Percentiles rank a stretch among this genome's conserved stretches.
Evolutionary conservation across 1,140 invertebrate species (phyloP).

Genomic region (Brachionus sp.): DNA sequence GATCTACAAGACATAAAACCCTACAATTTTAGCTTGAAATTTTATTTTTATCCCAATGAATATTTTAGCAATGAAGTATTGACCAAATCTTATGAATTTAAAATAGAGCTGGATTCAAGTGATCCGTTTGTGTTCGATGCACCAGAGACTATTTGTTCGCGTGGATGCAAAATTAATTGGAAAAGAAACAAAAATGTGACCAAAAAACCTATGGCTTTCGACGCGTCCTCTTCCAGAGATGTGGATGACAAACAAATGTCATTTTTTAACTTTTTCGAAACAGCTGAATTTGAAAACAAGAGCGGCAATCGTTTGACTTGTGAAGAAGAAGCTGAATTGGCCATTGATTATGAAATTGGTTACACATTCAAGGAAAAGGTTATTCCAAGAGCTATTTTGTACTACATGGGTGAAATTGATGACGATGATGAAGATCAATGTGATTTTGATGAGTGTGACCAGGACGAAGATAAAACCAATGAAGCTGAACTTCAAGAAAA

Average conservation of each 20-base stretch:
- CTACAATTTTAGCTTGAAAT: constrained; percentile 79
- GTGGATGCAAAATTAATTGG: constrained; percentile 81
- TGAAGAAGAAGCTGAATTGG: constrained; percentile 29
- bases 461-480: constrained; percentile 42
- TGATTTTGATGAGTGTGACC: constrained; percentile 54
- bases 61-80: constrained; percentile 88
- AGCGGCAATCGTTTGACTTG: constrained; percentile 66
- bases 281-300: constrained; percentile 62
- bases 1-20: constrained; percentile 47
- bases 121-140: constrained; percentile 95
- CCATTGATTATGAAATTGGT: constrained; percentile 84
- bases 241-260: constrained; percentile 79
- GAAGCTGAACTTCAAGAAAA: not conserved
- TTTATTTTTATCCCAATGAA: constrained; percentile 89
- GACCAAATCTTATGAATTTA: constrained; percentile 91
- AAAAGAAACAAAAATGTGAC: constrained; percentile 94
- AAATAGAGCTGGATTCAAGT: constrained; percentile 78
- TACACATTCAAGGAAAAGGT: constrained; percentile 90
- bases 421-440: constrained; percentile 48
- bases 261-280: constrained; percentile 98
- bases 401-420: constrained; percentile 72
- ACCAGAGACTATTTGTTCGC: constrained; percentile 90
- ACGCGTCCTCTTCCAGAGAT: constrained; percentile 76
- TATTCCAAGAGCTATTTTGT: constrained; percentile 84
- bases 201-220: constrained; percentile 91